Percentiles rank a stretch among this genome's conserved stretches.
Conservation (phyloP, 2,797 vertebrate genomes). For the Gobionotothen gibberifrons region DNA sequence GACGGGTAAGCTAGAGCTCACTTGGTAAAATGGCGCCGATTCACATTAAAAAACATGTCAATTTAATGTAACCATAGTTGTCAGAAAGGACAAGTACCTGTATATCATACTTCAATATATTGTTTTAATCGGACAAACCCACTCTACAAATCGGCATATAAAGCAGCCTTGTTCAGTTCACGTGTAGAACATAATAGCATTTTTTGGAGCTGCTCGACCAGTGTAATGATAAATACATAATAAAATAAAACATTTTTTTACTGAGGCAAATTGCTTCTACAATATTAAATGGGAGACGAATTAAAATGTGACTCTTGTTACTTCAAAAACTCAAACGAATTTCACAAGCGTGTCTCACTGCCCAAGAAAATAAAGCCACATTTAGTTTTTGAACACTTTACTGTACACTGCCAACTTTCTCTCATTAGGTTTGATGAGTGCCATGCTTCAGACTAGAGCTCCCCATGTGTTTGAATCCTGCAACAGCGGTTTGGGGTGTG, state of each 20-base stretch:
- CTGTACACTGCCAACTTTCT: conserved; percentile 3
- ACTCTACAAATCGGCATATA: conserved; percentile 48
- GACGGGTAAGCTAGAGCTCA: rapidly evolving
- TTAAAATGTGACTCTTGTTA: neutral
- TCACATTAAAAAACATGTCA: conserved; percentile 1
- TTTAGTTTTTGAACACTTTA: neutral
- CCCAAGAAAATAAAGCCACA: neutral
- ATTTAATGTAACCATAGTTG: neutral
- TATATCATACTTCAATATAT: rapidly evolving
- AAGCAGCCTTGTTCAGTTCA: neutral
- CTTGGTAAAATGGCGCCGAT: neutral
- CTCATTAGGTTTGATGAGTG: neutral
- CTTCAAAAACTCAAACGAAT: neutral
- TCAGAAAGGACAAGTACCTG: rapidly evolving
- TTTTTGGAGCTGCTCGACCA: neutral
- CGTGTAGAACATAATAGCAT: too few species aligned
- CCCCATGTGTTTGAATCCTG: conserved; percentile 28
- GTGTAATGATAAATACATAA: neutral
- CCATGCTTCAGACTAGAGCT: conserved; percentile 17
- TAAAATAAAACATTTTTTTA: neutral
- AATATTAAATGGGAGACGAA: neutral
- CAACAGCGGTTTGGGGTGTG: conserved; percentile 65
- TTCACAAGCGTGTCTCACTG: neutral
- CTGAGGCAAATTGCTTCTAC: neutral
- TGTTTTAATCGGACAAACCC: rapidly evolving